phyloP scores from a whole-genome alignment of 2,113 vertebrate genomes.

The Cephalopholis sonnerati region DNA sequence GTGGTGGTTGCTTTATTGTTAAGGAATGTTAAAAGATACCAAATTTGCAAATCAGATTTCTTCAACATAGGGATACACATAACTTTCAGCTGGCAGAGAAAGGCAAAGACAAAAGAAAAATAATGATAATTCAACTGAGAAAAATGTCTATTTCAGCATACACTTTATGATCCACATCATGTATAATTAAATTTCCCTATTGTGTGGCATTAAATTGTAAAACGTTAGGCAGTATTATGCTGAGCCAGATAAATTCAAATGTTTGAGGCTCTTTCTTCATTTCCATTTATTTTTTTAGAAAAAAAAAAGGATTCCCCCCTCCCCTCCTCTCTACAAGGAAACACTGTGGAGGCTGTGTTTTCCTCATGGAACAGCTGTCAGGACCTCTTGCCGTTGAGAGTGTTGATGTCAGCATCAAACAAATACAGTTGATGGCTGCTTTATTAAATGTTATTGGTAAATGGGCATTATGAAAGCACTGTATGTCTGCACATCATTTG shows the following conservation, averaged over 20 bases:
- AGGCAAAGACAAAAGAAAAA: conserved; percentile 54
- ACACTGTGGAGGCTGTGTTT: conserved; percentile 11
- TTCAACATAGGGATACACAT: not conserved
- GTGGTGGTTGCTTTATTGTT: not conserved
- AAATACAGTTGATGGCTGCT: conserved; percentile 8
- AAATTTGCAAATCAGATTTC: conserved; percentile 30
- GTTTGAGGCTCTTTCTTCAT: conserved; percentile 55
- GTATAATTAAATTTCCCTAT: conserved; percentile 70
- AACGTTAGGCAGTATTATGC: conserved; percentile 50
- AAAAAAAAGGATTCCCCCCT: conserved; percentile 20
- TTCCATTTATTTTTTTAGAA: conserved; percentile 27
- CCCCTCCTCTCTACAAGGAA: not conserved
- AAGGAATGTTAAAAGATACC: not conserved
- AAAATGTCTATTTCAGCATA: conserved; percentile 74
- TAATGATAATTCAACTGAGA: conserved; percentile 63
- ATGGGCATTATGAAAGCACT: conserved; percentile 2
- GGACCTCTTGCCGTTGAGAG: conserved; percentile 6
- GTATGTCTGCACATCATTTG: not conserved
- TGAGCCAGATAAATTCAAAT: conserved; percentile 66
- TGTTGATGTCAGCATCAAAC: conserved; percentile 2
- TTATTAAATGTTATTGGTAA: conserved; percentile 16
- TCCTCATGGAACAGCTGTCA: conserved; percentile 22
- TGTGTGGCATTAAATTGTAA: conserved; percentile 68
- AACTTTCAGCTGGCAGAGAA: conserved; percentile 33
- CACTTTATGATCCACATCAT: conserved; percentile 66